phyloP scores from a whole-genome alignment of 2,797 vertebrate species.

The Diplodus sargus region DNA sequence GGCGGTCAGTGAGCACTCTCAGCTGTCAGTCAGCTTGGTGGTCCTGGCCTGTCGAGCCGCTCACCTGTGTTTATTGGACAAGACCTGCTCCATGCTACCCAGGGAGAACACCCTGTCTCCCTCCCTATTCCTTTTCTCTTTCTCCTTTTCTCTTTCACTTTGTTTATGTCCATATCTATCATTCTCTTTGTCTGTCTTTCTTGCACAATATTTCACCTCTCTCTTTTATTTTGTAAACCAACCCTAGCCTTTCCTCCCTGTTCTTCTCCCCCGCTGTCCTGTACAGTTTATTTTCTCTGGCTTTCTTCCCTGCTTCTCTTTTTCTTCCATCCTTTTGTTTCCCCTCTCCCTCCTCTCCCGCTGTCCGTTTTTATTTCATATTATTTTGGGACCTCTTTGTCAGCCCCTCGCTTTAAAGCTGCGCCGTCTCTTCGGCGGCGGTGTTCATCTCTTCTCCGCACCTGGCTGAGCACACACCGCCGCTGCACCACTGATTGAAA shows the following conservation, averaged over 20 bases:
- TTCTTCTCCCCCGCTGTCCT: conserved; percentile 43
- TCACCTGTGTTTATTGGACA: conserved; percentile 85
- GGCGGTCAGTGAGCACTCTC: conserved; percentile 81
- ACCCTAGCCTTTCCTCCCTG: conserved; percentile 19
- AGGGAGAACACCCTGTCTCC: conserved; percentile 78
- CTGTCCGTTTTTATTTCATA: conserved; percentile 71
- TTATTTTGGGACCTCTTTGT: conserved; percentile 75
- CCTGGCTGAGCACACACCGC: conserved; percentile 77
- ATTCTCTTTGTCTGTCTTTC: conserved; percentile 55
- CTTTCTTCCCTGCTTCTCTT: conserved; percentile 49
- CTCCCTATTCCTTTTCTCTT: conserved; percentile 61
- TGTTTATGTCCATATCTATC: conserved; percentile 61
- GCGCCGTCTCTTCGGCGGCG: conserved; percentile 57
- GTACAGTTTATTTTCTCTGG: conserved; percentile 58
- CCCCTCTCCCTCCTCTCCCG: conserved; percentile 25
- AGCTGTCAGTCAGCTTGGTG: conserved; percentile 86
- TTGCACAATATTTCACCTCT: conserved; percentile 46
- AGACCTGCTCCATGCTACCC: conserved; percentile 75
- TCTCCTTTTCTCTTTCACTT: conserved; percentile 65
- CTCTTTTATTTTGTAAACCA: conserved; percentile 54
- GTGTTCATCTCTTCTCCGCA: conserved; percentile 75
- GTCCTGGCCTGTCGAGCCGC: conserved; percentile 81
- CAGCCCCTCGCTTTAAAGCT: conserved; percentile 63
- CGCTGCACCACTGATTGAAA: conserved; percentile 91
- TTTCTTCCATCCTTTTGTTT: conserved; percentile 47